These are phyloP conservation scores for Alosa sapidissima DNA, from an alignment of 2,797 vertebrate species.

Conservation along the genomic window DNA sequence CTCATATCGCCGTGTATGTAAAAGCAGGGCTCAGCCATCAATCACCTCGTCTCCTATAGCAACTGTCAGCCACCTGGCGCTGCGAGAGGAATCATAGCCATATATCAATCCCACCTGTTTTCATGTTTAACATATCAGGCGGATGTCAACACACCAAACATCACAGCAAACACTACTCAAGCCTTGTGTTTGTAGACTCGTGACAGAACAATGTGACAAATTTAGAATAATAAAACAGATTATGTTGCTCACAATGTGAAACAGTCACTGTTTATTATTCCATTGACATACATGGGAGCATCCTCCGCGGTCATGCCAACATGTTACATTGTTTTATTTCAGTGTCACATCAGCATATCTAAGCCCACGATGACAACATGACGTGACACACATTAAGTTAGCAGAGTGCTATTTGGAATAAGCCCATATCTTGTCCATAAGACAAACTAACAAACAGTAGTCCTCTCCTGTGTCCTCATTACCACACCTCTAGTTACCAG, in stretches of 20 bases:
- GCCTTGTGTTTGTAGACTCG: neutral
- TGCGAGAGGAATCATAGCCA: slow-evolving; percentile 59
- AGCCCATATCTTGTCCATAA: neutral
- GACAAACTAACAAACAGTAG: neutral
- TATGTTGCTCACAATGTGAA: neutral
- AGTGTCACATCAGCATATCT: neutral
- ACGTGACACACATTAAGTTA: neutral
- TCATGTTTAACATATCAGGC: slow-evolving; percentile 61
- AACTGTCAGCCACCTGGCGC: slow-evolving; percentile 62
- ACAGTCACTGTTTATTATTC: neutral
- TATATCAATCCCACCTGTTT: slow-evolving; percentile 68
- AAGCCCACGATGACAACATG: neutral
- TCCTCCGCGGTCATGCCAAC: neutral
- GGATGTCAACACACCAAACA: slow-evolving; percentile 48
- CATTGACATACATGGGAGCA: neutral
- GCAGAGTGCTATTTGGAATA: neutral
- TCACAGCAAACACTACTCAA: slow-evolving; percentile 8
- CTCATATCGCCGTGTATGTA: slow-evolving; percentile 52
- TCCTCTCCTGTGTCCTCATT: neutral
- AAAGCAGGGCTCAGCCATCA: slow-evolving; percentile 56
- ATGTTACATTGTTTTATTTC: neutral
- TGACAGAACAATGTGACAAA: neutral
- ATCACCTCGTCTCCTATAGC: slow-evolving; percentile 71
- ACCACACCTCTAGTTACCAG: neutral
- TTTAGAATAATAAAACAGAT: neutral